Evolutionary conservation across 2,888 invertebrate species (phyloP), one percentile per base, ranked within the genome.

Genomic region (Pseudococcus viburni): DNA sequence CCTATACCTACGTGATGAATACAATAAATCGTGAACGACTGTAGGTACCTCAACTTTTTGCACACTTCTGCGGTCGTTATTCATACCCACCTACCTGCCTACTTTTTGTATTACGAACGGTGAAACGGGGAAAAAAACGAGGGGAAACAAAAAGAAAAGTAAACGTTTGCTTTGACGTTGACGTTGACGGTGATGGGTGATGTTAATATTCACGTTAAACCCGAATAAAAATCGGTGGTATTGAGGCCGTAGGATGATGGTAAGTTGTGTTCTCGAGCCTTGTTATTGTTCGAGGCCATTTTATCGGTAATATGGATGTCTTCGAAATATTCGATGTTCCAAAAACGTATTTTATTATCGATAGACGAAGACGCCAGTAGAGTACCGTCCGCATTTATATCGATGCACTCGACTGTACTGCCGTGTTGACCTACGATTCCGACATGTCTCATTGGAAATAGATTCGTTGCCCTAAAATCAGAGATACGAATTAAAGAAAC

Each of bases 241-340:
- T 91, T 91, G 15, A 90, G 90, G 68, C 90, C 90, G 90, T 91
- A 90, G 9, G 91, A 91, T 51, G 92, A 91, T 85, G 91, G 91
- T 59, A 92, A 90, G 89, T 91, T 91, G 89, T 88, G 87, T 42
- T 89, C 88, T 90, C 26, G 90, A 90, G 89, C 91, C 91, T 73
- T 91, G 91, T 83, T 90, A 90, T 39, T 89, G 11, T 89, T 89
- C 7, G 88, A 88, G 51, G 89, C 87, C 33, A 89, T 89, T 80
- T 89, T 89, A 33, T 87, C 87, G n/a, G 87, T 80, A 39, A 89
- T n/a, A 42, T 88, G 86, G 46, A 95, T 94, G 88, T 95, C 94
- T 92, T 97, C 96, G 91, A 98, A 96, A 91, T 96, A 96, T 89
- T 95, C 94, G 12, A 98, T 95, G 92, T 97, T 96, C 98, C 98